phyloP scores from a whole-genome alignment of 1,140 invertebrate genomes.

The Drosophila takahashii region DNA sequence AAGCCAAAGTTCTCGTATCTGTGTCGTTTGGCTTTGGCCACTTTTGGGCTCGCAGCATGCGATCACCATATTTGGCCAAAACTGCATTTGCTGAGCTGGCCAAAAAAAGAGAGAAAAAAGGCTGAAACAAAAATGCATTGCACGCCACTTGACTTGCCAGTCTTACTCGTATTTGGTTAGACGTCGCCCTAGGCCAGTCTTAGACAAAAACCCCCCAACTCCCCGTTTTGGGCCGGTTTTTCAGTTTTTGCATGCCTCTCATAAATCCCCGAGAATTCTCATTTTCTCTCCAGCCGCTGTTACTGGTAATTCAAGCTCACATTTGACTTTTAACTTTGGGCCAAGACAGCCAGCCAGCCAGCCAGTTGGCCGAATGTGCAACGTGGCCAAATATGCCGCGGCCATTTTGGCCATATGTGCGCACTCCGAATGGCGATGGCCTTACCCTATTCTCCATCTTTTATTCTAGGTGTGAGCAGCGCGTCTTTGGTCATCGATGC shows the following conservation, averaged over 20 bases:
- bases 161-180: constrained; percentile 80
- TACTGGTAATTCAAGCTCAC: constrained; percentile 78
- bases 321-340: constrained; percentile 81
- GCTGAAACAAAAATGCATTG: constrained; percentile 52
- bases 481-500: constrained; percentile 41
- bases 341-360: constrained; percentile 37
- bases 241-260: constrained; percentile 69
- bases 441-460: constrained; percentile 52
- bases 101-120: constrained; percentile 29
- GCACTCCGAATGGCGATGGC: constrained; percentile 44
- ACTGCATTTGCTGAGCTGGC: constrained; percentile 75
- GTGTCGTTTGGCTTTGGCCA: constrained; percentile 66
- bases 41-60: constrained; percentile 71
- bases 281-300: constrained; percentile 57
- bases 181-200: constrained; percentile 71
- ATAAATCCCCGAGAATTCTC: constrained; percentile 78
- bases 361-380: constrained; percentile 56
- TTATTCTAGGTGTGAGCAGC: constrained; percentile 58
- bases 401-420: constrained; percentile 70
- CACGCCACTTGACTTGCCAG: constrained; percentile 80
- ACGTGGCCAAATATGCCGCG: constrained; percentile 65
- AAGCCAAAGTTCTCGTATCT: constrained; percentile 63
- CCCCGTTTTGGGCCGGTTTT: constrained; percentile 48
- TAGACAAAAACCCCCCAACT: constrained; percentile 12
- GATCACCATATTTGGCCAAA: constrained; percentile 80